phyloP scores from a whole-genome alignment of 1,140 invertebrate species.

The Sinella curviseta region DNA sequence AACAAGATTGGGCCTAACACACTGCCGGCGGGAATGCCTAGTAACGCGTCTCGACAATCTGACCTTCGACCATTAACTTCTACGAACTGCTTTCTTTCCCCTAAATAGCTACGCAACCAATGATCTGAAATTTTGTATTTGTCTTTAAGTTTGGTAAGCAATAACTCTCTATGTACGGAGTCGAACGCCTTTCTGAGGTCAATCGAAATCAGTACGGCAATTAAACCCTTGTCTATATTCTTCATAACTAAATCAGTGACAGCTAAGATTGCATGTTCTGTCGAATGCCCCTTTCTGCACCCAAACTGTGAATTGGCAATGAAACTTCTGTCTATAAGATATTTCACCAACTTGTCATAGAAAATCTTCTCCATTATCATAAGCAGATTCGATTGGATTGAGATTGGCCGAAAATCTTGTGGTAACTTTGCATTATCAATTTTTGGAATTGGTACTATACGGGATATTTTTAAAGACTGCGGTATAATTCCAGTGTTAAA shows the following conservation, averaged over 20 bases:
- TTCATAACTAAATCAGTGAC: conserved; percentile 10
- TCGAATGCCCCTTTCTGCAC: conserved; percentile 23
- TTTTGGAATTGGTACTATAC: conserved; percentile 8
- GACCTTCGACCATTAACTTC: not conserved
- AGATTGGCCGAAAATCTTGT: not conserved
- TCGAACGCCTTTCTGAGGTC: conserved; percentile 34
- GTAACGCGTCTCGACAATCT: not conserved
- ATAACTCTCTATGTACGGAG: not conserved
- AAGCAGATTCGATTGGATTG: not conserved
- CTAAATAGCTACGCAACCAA: not conserved
- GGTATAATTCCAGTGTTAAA: not conserved
- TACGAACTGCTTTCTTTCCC: not conserved
- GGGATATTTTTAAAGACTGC: not conserved
- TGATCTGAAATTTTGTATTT: not conserved
- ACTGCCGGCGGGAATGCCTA: not conserved
- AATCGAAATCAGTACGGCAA: conserved; percentile 15
- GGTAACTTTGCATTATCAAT: not conserved
- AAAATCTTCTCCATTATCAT: conserved; percentile 9
- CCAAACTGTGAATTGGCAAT: conserved; percentile 27
- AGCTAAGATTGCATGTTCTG: conserved; percentile 17
- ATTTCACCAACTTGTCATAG: not conserved
- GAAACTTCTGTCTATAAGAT: not conserved
- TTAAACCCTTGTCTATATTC: conserved; percentile 25
- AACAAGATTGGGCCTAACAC: not conserved
- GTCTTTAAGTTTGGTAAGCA: not conserved